These are phyloP conservation scores for Delphinus delphis DNA, from an alignment of 2,113 vertebrate species.

Conservation along the genomic window DNA sequence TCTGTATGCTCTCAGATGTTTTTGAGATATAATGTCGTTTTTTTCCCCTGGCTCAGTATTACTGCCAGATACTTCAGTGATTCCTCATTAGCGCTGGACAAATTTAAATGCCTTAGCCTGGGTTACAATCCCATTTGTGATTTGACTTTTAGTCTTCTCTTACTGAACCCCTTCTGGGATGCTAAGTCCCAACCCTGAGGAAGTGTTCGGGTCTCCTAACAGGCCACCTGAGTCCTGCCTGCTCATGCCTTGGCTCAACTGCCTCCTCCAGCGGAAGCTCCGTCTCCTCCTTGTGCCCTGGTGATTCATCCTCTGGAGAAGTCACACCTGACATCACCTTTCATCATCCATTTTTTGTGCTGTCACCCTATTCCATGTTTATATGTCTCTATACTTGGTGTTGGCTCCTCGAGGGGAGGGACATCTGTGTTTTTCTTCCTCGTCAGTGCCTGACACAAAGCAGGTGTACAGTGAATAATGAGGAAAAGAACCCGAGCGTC, in stretches of 20 bases:
- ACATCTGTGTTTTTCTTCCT: neutral
- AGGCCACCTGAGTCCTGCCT: neutral
- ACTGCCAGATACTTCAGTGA: neutral
- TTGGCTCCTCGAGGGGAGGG: neutral
- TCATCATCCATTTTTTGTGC: neutral
- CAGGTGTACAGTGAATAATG: neutral
- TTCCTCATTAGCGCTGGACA: neutral
- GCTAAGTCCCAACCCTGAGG: neutral
- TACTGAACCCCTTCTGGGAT: neutral
- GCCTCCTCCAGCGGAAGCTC: neutral
- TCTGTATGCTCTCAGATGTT: neutral
- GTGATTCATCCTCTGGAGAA: neutral
- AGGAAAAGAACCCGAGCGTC: neutral
- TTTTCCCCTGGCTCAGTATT: neutral
- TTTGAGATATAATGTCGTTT: conserved; percentile 28
- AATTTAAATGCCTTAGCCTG: neutral
- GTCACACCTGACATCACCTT: neutral
- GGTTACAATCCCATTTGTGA: neutral
- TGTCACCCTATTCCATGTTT: neutral
- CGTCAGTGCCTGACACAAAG: neutral
- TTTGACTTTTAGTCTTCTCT: neutral
- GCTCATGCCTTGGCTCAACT: neutral
- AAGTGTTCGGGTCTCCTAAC: neutral
- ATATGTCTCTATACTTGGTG: neutral
- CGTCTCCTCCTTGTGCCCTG: neutral